These are phyloP conservation scores for Amphipoea lucens DNA, from an alignment of 2,888 invertebrate genomes.

Conservation along the genomic window DNA sequence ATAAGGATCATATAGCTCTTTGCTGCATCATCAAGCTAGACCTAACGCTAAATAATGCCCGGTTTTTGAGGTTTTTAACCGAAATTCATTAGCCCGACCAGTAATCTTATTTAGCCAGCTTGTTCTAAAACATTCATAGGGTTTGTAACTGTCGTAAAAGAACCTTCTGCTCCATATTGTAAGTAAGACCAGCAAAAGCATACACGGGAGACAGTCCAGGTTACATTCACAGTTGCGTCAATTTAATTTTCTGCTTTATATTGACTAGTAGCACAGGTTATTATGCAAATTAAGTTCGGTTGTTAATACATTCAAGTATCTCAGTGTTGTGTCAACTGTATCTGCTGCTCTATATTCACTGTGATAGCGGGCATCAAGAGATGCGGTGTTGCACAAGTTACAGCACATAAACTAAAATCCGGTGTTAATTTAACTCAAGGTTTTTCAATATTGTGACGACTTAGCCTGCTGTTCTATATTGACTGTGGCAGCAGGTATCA, in stretches of 20 bases:
- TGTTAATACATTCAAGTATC: too few relatives aligned
- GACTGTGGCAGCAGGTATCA: slow-evolving; percentile 19
- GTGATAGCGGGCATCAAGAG: slow-evolving; percentile 30
- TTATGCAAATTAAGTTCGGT: too few relatives aligned
- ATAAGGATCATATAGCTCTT: background rate
- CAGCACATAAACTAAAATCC: slow-evolving; percentile 77
- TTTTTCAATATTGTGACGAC: background rate
- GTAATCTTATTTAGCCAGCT: background rate
- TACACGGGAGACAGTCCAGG: background rate
- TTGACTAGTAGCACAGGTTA: slow-evolving; percentile 6
- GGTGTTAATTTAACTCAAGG: background rate
- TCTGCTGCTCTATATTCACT: slow-evolving; percentile 6
- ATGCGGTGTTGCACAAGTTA: slow-evolving; percentile 75
- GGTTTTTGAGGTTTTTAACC: background rate
- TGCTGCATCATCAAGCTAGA: background rate
- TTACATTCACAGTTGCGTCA: background rate
- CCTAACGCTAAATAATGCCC: background rate
- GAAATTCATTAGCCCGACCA: background rate
- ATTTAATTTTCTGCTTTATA: slow-evolving; percentile 27
- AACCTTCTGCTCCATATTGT: background rate
- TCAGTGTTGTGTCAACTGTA: too few relatives aligned
- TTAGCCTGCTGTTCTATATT: slow-evolving; percentile 26
- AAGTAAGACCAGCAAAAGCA: background rate
- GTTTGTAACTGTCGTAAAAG: too few relatives aligned
- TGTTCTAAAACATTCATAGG: background rate